phyloP scores from a whole-genome alignment of 2,888 invertebrate species.

The Agrotis exclamationis region DNA sequence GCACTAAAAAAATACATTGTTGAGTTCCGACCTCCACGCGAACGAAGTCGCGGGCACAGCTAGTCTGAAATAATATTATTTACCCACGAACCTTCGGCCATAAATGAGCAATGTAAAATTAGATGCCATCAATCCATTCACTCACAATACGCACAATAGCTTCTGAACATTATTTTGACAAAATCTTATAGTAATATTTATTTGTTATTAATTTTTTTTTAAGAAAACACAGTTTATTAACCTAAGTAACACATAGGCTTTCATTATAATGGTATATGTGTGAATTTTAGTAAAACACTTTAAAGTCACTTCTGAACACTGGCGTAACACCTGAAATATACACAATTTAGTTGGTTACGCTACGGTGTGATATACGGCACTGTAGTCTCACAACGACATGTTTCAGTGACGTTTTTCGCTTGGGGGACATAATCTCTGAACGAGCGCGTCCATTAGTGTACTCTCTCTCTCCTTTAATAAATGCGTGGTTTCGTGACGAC shows the following conservation, averaged over 20 bases:
- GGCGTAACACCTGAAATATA: background rate
- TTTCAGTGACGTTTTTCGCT: conserved; percentile 66
- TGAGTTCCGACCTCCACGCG: no score
- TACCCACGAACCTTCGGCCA: no score
- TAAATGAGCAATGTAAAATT: no score
- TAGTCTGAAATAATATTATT: no score
- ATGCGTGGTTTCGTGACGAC: conserved; percentile 52
- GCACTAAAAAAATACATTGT: no score
- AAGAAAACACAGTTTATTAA: no score
- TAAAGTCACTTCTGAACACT: background rate
- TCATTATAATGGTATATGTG: background rate
- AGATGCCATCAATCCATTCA: no score
- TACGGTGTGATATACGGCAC: conserved; percentile 36
- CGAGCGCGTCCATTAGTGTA: conserved; percentile 66
- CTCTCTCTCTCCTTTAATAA: conserved; percentile 66
- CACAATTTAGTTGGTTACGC: conserved; percentile 3
- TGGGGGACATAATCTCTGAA: conserved; percentile 67
- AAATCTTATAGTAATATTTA: background rate
- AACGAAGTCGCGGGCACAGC: no score
- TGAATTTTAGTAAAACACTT: background rate
- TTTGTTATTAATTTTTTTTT: no score
- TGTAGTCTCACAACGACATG: conserved; percentile 51
- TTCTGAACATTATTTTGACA: background rate
- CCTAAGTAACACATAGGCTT: background rate
- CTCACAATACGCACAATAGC: no score